phyloP scores from a whole-genome alignment of 2,113 vertebrate genomes.

The Anhinga rufa region DNA sequence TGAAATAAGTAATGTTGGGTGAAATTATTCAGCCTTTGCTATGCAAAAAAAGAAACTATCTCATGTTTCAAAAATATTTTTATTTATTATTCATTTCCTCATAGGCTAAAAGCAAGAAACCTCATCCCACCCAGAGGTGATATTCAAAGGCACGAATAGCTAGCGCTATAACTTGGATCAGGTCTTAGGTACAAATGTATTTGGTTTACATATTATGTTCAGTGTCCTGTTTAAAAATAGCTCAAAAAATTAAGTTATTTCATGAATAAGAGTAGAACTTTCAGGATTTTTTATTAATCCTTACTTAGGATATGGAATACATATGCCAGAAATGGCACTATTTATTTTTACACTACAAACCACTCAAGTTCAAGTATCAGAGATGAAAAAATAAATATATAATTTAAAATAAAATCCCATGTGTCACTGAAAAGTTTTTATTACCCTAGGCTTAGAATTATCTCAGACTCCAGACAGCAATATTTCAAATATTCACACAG shows the following conservation, averaged over 20 bases:
- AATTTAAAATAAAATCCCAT: neutral
- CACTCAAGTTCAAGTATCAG: neutral
- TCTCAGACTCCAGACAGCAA: neutral
- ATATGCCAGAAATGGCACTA: neutral
- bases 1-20: neutral
- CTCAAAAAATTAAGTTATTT: neutral
- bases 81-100: neutral
- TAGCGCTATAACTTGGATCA: neutral
- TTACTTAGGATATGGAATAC: neutral
- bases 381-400: conserved; percentile 6
- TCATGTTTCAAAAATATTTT: neutral
- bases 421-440: neutral
- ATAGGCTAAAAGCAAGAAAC: neutral
- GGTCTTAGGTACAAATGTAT: neutral
- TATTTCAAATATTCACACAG: neutral
- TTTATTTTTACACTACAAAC: neutral
- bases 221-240: neutral
- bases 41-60: neutral
- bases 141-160: neutral
- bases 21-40: neutral
- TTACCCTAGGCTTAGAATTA: neutral
- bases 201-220: neutral
- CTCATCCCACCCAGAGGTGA: neutral
- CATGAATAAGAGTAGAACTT: neutral
- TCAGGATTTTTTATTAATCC: neutral